These are phyloP conservation scores for Oophaga pumilio DNA, from an alignment of 2,113 vertebrate genomes.

Conservation along the genomic window DNA sequence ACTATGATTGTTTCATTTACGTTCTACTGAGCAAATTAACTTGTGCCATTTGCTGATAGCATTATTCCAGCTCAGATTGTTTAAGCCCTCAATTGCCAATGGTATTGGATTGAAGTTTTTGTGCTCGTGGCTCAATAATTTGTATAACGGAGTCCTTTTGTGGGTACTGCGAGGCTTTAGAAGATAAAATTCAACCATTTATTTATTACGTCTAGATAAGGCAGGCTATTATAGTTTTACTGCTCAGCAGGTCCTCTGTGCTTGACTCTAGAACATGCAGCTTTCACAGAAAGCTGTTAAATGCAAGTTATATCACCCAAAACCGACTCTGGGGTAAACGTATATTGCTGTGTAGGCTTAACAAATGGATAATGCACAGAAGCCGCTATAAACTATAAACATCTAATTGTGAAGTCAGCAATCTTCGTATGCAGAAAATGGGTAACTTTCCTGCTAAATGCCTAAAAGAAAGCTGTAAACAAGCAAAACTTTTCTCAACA, in stretches of 20 bases:
- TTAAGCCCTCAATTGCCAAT: not conserved
- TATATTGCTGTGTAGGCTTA: constrained; percentile 28
- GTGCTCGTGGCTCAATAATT: constrained; percentile 26
- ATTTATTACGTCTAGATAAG: constrained; percentile 49
- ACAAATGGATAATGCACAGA: constrained; percentile 28
- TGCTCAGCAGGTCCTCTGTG: constrained; percentile 42
- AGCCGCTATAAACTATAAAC: constrained; percentile 5
- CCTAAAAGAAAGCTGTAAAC: not conserved
- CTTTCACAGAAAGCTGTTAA: constrained; percentile 21
- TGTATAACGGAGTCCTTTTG: constrained; percentile 6
- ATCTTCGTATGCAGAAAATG: not conserved
- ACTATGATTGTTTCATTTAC: constrained; percentile 39
- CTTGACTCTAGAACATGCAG: constrained; percentile 10
- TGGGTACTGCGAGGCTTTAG: constrained; percentile 19
- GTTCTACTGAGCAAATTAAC: constrained; percentile 40
- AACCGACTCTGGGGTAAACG: constrained; percentile 17
- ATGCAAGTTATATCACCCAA: constrained; percentile 38
- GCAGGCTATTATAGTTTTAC: constrained; percentile 35
- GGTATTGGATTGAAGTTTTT: constrained; percentile 40
- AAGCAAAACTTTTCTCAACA: not conserved
- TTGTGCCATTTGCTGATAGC: constrained; percentile 23
- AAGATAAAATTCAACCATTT: constrained; percentile 54
- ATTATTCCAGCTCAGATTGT: constrained; percentile 50
- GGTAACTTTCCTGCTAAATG: not conserved
- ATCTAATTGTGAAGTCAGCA: constrained; percentile 1